phyloP scores from a whole-genome alignment of 2,113 vertebrate genomes.

The Marmota monax region DNA sequence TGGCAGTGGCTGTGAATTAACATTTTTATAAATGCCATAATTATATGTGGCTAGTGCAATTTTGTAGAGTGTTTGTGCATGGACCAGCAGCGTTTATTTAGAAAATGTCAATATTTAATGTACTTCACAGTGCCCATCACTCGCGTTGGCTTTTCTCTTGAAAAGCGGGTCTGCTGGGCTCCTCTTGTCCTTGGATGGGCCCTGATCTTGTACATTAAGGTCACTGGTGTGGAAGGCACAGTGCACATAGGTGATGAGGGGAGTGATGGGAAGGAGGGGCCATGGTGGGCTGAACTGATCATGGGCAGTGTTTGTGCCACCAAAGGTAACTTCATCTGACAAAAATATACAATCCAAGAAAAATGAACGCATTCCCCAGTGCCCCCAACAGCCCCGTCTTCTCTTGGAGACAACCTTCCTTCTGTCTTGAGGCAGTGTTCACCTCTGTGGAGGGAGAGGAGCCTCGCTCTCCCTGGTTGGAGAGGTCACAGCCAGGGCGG shows the following conservation, averaged over 20 bases:
- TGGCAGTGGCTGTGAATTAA: background rate
- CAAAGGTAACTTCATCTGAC: background rate
- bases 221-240: background rate
- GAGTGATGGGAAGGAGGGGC: too few species aligned
- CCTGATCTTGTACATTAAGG: background rate
- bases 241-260: background rate
- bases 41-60: background rate
- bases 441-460: background rate
- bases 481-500: slow-evolving; percentile 12
- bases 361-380: background rate
- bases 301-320: fast-evolving
- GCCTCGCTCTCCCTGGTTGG: background rate
- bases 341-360: background rate
- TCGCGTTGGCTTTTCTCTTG: background rate
- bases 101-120: slow-evolving; percentile 32
- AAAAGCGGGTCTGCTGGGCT: background rate
- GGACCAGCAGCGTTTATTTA: background rate
- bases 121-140: background rate
- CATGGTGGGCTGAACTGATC: fast-evolving
- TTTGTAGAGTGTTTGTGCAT: background rate
- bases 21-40: background rate
- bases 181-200: background rate
- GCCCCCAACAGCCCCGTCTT: fast-evolving
- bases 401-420: background rate
- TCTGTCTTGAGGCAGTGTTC: background rate